These are phyloP conservation scores for Entomyzon cyanotis DNA, from an alignment of 2,113 vertebrate species.

Conservation along the genomic window DNA sequence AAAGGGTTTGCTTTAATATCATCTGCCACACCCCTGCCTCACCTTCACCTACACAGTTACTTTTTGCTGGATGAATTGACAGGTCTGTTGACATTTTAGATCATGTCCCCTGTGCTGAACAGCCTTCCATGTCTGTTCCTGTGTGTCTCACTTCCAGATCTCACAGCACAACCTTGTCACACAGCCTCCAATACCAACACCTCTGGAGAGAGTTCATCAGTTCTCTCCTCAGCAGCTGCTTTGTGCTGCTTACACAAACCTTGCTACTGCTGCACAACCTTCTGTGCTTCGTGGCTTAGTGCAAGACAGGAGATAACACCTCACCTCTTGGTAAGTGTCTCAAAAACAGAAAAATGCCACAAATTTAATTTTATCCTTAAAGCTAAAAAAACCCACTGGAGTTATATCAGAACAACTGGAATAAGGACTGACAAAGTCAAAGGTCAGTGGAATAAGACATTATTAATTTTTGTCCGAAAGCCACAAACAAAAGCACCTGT, in stretches of 20 bases:
- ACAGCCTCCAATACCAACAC: background rate
- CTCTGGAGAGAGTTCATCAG: background rate
- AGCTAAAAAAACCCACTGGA: background rate
- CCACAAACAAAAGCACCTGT: background rate
- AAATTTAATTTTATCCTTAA: background rate
- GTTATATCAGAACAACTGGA: background rate
- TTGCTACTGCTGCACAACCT: background rate
- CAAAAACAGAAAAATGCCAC: background rate
- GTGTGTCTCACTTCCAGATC: background rate
- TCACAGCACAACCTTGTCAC: background rate
- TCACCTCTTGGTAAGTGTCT: background rate
- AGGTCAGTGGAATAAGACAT: background rate
- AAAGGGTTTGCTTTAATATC: background rate
- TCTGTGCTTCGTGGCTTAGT: background rate
- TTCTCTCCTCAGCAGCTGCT: background rate
- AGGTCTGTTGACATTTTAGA: background rate
- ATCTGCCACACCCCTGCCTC: background rate
- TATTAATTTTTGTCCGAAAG: background rate
- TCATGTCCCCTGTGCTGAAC: background rate
- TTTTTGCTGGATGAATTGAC: background rate
- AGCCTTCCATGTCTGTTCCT: background rate
- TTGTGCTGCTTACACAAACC: background rate
- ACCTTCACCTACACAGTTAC: rapidly evolving
- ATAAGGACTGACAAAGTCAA: background rate
- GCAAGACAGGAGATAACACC: background rate